Base-by-base conservation (phyloP, 2,888 invertebrate species). In the Oscheius onirici region DNA sequence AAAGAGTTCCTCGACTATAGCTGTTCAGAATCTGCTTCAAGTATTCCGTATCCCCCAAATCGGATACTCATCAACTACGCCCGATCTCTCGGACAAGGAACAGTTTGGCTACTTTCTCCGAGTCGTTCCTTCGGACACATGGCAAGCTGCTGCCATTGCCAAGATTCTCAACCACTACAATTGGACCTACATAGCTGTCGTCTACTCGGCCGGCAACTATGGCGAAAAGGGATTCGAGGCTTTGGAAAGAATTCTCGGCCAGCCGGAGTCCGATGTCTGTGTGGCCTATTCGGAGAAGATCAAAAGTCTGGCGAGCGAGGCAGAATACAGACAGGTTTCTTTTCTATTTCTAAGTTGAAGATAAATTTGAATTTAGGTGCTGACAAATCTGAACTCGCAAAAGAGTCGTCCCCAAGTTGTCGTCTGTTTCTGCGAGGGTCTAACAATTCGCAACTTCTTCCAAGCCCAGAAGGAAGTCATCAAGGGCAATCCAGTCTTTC, bases 151-250 rank as follows among this genome's bases (percentile, higher is more conserved):
- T 85, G 92, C 92, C 63, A 91, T 93, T 86, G 90, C 92, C 77
- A 92, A 92, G 84, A 89, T 92, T 73, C 91, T 92, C 55, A 89
- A 90, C 73, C 89, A 90, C 73, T 91, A 91, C 88, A 92, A 92
- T 88, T 93, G 93, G 93, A 93, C 92, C 10, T 93, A 93, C 88
- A 92, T 93, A 49, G 92, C 92, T 52, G 92, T 92, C 20, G 91
- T 92, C 55, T 92, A 92, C 87, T 92, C 92, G 1, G 92, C 92
- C 87, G 93, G 92, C 83, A 93, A 92, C 89, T 93, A 93, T 88
- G 93, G 93, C 0, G 92, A 92, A 87, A 92, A 92, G 84, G 92
- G 92, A 58, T 93, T 93, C 88, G 91, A 92, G 40, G 92, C 92
- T 85, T 88, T 92, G 78, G 92, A 92, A 13, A 91, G 81, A 40